Evolutionary conservation across 2,113 vertebrate species (phyloP), one percentile per base, ranked within the genome.

Genomic region (Physeter macrocephalus): DNA sequence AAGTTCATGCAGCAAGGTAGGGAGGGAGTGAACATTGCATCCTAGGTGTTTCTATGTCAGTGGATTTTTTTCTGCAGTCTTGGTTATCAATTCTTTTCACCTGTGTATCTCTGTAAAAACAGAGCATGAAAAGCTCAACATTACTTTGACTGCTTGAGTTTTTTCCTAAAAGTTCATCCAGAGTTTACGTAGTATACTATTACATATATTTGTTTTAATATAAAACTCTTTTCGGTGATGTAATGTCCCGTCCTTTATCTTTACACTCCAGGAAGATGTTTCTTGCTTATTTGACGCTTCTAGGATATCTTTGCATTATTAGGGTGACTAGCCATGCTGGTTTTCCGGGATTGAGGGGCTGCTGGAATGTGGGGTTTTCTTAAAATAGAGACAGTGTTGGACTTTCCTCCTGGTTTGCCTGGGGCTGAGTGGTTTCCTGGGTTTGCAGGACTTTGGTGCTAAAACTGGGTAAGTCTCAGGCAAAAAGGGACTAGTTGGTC

Each of bases 251-350:
- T 25, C 27, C 34, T 66, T 77, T 59, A 74, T 59, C 82, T 94
- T 59, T 92, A 69, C 2, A 54, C 34, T n/a, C 39, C 36, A 43
- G 54, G 39, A 91, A 83, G 67, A 74, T 78, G 78, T 43, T 43
- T 94, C 72, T 97, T 92, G 34, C 75, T 97, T 94, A 93, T 84
- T 93, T 93, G 86, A 93, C 25, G 7, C 69, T 78, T 78, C 20
- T n/a, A 43, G 57, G 46, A 49, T 88, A 14, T 59, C 92, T 95
- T 49, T 93, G 49, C 34, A 57, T 49, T 59, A 81, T 31, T 52
- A 81, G 64, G 11, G 11, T 61, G 82, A 85, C 49, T 39, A 69
- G 3, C 29, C 39, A 23, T 64, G 20, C 64, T 88, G 18, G 36
- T 43, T 75, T 61, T 39, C 20, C 15, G 49, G 29, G 34, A 43